These are phyloP conservation scores for Carapus acus DNA, from an alignment of 2,797 vertebrate species.

Conservation along the genomic window DNA sequence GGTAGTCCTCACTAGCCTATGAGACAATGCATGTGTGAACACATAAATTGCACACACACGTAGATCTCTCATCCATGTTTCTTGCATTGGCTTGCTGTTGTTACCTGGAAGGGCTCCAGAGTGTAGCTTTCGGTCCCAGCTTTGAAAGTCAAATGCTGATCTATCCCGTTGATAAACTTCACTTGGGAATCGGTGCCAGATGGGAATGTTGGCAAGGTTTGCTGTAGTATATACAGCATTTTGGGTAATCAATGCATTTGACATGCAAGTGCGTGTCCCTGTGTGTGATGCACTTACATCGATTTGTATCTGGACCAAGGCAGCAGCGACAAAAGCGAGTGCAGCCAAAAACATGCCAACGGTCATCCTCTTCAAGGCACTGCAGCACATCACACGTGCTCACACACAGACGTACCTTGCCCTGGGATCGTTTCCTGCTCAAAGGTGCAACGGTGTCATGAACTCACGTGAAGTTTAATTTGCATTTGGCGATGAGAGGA, in stretches of 20 bases:
- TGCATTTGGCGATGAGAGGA: conserved; percentile 85
- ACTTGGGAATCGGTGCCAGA: conserved; percentile 60
- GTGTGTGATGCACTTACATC: conserved; percentile 76
- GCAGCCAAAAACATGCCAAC: conserved; percentile 91
- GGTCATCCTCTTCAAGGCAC: conserved; percentile 85
- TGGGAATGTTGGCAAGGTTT: conserved; percentile 81
- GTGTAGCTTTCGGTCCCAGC: rapidly evolving
- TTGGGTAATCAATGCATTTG: neutral
- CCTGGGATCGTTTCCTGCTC: neutral
- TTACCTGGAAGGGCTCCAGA: conserved; percentile 46
- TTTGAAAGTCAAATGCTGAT: rapidly evolving
- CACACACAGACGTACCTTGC: neutral
- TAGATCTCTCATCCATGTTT: too few relatives aligned
- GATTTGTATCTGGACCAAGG: conserved; percentile 84
- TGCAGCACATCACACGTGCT: conserved; percentile 49
- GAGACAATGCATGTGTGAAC: neutral
- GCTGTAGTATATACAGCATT: neutral
- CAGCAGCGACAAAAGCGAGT: conserved; percentile 87
- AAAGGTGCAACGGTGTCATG: neutral
- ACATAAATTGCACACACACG: too few relatives aligned
- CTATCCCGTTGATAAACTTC: conserved; percentile 77
- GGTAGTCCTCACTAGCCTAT: conserved; percentile 54
- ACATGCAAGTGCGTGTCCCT: neutral
- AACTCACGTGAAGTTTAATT: conserved; percentile 86
- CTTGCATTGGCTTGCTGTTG: neutral